These are phyloP conservation scores for Tachina lurida DNA, from an alignment of 2,888 invertebrate species.

Conservation along the genomic window DNA sequence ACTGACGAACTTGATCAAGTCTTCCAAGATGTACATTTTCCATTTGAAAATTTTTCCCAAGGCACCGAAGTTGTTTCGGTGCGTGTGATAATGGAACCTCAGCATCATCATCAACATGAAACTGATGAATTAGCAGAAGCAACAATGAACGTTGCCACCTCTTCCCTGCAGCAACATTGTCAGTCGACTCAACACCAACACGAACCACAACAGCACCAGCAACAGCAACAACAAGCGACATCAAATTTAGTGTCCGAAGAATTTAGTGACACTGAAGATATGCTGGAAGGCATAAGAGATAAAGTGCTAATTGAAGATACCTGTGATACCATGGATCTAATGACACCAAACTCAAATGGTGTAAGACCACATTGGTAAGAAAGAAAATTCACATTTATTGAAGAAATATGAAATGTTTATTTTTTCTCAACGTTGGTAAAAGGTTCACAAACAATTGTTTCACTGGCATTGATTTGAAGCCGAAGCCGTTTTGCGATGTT, in stretches of 20 bases:
- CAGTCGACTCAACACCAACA: slow-evolving; percentile 45
- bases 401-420: not conserved
- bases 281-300: slow-evolving; percentile 92
- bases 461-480: slow-evolving; percentile 73
- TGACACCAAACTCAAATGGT: slow-evolving; percentile 75
- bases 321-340: slow-evolving; percentile 81
- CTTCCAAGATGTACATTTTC: slow-evolving; percentile 80
- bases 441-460: slow-evolving; percentile 77
- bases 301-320: slow-evolving; percentile 83
- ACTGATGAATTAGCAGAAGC: slow-evolving; percentile 55
- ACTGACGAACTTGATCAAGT: slow-evolving; percentile 76
- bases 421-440: not conserved
- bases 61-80: slow-evolving; percentile 70
- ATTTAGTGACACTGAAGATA: slow-evolving; percentile 93
- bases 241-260: slow-evolving; percentile 83
- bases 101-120: slow-evolving; percentile 55
- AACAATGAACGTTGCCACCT: slow-evolving; percentile 45
- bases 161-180: slow-evolving; percentile 51
- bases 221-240: slow-evolving; percentile 52
- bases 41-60: slow-evolving; percentile 79
- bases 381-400: not conserved
- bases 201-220: slow-evolving; percentile 41
- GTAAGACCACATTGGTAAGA: slow-evolving; percentile 77
- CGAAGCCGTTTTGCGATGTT: slow-evolving; percentile 71
- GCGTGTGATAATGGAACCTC: slow-evolving; percentile 68